Evolutionary conservation across 1,140 invertebrate genomes (phyloP), one percentile per base, ranked within the genome.

Genomic region (Zeugodacus cucurbitae): DNA sequence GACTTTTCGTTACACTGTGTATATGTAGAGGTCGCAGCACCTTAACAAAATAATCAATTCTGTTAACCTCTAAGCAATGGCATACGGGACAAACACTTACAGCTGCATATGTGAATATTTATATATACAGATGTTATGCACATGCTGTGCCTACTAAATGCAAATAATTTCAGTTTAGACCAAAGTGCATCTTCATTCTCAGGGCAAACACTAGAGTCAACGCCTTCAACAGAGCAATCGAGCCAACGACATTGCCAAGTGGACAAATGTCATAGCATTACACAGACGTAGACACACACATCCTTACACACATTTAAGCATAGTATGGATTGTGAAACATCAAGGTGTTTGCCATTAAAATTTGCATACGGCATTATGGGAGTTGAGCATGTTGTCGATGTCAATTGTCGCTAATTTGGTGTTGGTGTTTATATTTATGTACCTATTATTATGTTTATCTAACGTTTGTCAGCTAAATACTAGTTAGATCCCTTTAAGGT

Each of bases 371-470:
- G 5, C 74, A 44, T 44, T 82, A 37, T 82, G 74, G 74, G 74
- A 44, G 20, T 82, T 29, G 20, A 82, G 48, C 74, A 82, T 54
- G 20, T 82, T 48, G 74, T 82, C 14, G 74, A 82, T 82, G 74
- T 44, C 74, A 82, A 82, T 82, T 82, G 37, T 82, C 74, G 41
- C 41, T 82, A 82, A 82, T 44, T 82, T 29, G n/a, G 74, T 82
- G 41, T 82, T 82, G 41, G 22, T 48, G 34, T 82, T 26, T 48
- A 44, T 62, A 26, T 26, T n/a, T 26, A 62, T n/a, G 58, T 17
- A 62, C 26, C 22, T 59, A 59, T n/a, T 54, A 54, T 37, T 22
- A 3, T 82, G 41, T 54, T 82, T 82, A 54, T 29, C 41, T 48
- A 48, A 6, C 41, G 22, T 26, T 82, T 48, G 37, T 29, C 8